phyloP scores from a whole-genome alignment of 2,797 vertebrate species.

The Onychomys arenicola region DNA sequence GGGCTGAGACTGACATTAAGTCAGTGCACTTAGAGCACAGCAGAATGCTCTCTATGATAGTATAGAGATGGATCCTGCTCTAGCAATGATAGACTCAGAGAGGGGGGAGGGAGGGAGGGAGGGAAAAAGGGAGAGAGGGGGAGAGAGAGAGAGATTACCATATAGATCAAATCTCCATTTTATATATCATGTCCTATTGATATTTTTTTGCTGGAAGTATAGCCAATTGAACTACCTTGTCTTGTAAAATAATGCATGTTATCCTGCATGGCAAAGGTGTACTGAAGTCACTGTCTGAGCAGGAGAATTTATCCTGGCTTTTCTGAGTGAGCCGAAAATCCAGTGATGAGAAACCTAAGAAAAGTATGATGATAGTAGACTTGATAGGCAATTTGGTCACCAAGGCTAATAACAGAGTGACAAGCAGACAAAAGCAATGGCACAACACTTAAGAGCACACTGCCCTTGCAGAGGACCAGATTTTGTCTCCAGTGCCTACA shows the following conservation, averaged over 20 bases:
- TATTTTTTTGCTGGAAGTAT: background rate
- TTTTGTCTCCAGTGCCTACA: no score
- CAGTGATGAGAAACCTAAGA: background rate
- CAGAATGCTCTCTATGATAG: no score
- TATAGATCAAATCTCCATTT: background rate
- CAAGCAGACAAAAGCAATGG: background rate
- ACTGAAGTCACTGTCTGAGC: background rate
- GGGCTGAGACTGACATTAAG: background rate
- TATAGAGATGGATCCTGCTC: background rate
- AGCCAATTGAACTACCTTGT: background rate
- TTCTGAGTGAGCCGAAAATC: background rate
- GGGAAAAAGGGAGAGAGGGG: no score
- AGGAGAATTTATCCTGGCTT: background rate
- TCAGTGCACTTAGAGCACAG: background rate
- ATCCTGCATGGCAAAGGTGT: background rate
- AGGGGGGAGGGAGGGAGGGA: no score
- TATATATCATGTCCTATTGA: background rate
- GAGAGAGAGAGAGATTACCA: background rate
- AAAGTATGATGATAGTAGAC: background rate
- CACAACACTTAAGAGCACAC: background rate
- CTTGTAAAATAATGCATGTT: background rate
- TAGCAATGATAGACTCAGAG: background rate
- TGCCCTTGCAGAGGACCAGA: background rate
- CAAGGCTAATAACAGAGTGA: background rate
- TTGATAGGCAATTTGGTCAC: background rate